These are phyloP conservation scores for Zaprionus capensis DNA, from an alignment of 1,140 invertebrate species.

Conservation along the genomic window DNA sequence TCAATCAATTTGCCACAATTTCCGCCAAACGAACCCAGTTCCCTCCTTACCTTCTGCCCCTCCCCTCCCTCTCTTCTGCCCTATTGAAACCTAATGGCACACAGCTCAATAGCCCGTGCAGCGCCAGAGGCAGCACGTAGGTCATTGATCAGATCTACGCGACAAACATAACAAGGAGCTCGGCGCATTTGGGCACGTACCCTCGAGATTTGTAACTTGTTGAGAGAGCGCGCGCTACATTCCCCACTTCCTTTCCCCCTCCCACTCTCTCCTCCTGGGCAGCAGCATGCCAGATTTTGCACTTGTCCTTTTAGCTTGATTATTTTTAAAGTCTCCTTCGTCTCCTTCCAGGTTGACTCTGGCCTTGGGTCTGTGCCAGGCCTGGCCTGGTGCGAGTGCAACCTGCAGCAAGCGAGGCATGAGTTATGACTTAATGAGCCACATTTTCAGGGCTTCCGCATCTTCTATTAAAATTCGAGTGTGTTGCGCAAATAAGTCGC, in stretches of 20 bases:
- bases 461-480: constrained; percentile 77
- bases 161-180: constrained; percentile 75
- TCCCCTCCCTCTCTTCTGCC: not conserved
- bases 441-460: constrained; percentile 28
- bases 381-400: constrained; percentile 18
- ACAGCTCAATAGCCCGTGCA: constrained; percentile 51
- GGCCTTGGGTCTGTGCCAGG: not conserved
- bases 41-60: not conserved
- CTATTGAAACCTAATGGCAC: constrained; percentile 76
- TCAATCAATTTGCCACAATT: constrained; percentile 81
- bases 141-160: constrained; percentile 82
- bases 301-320: constrained; percentile 41
- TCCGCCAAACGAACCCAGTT: constrained; percentile 51
- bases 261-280: not conserved
- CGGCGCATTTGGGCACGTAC: constrained; percentile 58
- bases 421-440: constrained; percentile 69
- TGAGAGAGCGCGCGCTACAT: constrained; percentile 39
- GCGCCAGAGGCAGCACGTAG: constrained; percentile 58
- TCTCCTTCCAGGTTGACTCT: not conserved
- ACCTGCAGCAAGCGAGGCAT: constrained; percentile 44
- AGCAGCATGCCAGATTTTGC: constrained; percentile 39
- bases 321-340: constrained; percentile 55
- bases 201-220: constrained; percentile 76
- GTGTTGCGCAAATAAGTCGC: constrained; percentile 48
- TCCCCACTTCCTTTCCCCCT: not conserved